These are phyloP conservation scores for Prosapia bicincta DNA, from an alignment of 2,888 invertebrate genomes.

Conservation along the genomic window DNA sequence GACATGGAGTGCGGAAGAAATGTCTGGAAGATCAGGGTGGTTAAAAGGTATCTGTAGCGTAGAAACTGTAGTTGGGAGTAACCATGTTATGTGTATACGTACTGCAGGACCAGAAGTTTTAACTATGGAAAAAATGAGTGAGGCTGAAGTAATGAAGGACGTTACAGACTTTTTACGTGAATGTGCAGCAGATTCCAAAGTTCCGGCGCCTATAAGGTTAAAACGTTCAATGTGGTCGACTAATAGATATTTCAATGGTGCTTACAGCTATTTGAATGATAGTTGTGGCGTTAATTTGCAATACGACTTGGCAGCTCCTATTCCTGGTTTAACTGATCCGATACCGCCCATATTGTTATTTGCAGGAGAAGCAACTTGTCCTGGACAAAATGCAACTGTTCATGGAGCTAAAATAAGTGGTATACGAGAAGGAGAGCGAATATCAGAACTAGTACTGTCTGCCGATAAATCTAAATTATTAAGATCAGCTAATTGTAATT, in stretches of 20 bases:
- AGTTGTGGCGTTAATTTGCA: background rate
- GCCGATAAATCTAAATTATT: background rate
- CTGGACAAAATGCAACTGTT: conserved; percentile 71
- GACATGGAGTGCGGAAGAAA: conserved; percentile 11
- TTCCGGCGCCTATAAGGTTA: background rate
- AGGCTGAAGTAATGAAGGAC: conserved; percentile 15
- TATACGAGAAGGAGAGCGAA: conserved; percentile 73
- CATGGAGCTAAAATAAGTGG: conserved; percentile 79
- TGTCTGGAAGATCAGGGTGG: conserved; percentile 7
- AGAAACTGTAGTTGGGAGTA: conserved; percentile 8
- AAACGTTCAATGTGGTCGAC: background rate
- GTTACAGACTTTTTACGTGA: conserved; percentile 4
- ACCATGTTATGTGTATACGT: conserved; percentile 11
- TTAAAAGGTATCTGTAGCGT: conserved; percentile 8
- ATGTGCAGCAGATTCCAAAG: background rate
- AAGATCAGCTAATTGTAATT: background rate
- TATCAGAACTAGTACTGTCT: conserved; percentile 42
- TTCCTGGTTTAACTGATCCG: conserved; percentile 42
- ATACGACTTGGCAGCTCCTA: conserved; percentile 59
- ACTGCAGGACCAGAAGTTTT: conserved; percentile 10
- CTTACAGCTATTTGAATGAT: background rate
- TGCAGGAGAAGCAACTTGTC: conserved; percentile 81
- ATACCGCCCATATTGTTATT: conserved; percentile 54
- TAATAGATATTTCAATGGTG: background rate
- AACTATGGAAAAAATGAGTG: conserved; percentile 10